Evolutionary conservation across 2,888 invertebrate genomes (phyloP).

Genomic region (Gonocerus acuteangulatus): DNA sequence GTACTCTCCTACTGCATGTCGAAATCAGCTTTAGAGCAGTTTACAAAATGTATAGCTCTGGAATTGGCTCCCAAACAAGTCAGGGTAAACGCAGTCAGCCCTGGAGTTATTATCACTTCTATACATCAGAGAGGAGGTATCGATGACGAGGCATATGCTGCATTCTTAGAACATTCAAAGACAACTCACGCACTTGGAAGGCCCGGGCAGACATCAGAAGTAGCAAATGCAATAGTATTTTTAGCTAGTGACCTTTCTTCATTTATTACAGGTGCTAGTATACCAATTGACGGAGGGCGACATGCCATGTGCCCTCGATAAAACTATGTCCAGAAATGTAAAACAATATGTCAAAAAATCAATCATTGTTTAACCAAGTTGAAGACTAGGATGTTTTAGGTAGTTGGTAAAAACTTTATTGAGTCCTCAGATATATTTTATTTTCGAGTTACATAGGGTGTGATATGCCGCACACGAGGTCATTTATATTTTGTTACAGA

Average conservation of each 20-base stretch:
- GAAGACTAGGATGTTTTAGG: no score
- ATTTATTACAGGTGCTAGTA: constrained; percentile 80
- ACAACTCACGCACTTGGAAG: constrained; percentile 85
- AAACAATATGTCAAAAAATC: no score
- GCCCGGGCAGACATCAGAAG: constrained; percentile 70
- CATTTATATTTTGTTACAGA: no score
- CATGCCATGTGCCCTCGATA: constrained; percentile 45
- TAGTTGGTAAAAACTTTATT: no score
- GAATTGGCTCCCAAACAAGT: constrained; percentile 76
- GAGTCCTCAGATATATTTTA: no score
- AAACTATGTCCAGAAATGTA: neutral
- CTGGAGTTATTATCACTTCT: constrained; percentile 85
- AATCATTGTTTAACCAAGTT: no score
- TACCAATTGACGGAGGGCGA: constrained; percentile 91
- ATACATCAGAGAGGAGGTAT: constrained; percentile 81
- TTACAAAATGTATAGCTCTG: constrained; percentile 85
- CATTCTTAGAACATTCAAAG: constrained; percentile 75
- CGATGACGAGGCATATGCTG: constrained; percentile 68
- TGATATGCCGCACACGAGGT: no score
- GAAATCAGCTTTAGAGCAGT: constrained; percentile 89
- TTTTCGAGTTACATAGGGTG: no score
- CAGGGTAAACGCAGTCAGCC: constrained; percentile 85
- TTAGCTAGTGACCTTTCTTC: constrained; percentile 80
- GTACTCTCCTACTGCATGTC: constrained; percentile 87
- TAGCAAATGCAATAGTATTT: constrained; percentile 84